Conservation (phyloP, 2,113 vertebrate species). For the Mellivora capensis region DNA sequence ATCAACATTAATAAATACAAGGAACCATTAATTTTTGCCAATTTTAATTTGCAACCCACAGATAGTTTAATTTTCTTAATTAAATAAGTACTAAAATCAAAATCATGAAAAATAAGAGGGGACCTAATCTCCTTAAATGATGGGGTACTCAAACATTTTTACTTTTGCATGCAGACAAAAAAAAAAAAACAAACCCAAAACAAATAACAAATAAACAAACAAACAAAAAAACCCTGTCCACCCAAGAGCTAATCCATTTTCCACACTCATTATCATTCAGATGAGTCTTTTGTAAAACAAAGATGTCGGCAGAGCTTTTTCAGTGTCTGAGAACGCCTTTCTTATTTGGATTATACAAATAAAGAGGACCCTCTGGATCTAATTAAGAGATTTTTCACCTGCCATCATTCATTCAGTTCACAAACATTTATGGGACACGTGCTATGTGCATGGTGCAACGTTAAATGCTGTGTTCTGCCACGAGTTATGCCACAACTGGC, state of each 20-base stretch:
- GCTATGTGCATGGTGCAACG: neutral
- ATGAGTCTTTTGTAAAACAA: conserved; percentile 71
- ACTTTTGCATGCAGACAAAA: conserved; percentile 23
- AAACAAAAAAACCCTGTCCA: neutral
- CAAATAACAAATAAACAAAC: conserved; percentile 60
- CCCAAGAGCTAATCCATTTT: conserved; percentile 66
- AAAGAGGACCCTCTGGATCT: conserved; percentile 67
- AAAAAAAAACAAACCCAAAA: neutral
- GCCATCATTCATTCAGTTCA: conserved; percentile 48
- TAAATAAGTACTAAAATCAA: conserved; percentile 11
- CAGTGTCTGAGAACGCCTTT: conserved; percentile 61
- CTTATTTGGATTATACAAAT: conserved; percentile 58
- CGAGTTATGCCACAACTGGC: conserved; percentile 18
- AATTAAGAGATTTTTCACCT: conserved; percentile 76
- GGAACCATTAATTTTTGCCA: neutral
- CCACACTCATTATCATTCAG: conserved; percentile 70
- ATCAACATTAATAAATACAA: neutral
- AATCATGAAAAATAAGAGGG: neutral
- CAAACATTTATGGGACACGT: conserved; percentile 35
- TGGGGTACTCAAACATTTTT: neutral
- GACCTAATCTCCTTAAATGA: neutral
- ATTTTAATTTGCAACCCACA: neutral
- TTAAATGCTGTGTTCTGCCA: neutral
- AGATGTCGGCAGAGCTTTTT: conserved; percentile 52
- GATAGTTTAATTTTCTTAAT: conserved; percentile 27